Conservation (phyloP, 2,113 vertebrate species). For the Clarias magur region DNA sequence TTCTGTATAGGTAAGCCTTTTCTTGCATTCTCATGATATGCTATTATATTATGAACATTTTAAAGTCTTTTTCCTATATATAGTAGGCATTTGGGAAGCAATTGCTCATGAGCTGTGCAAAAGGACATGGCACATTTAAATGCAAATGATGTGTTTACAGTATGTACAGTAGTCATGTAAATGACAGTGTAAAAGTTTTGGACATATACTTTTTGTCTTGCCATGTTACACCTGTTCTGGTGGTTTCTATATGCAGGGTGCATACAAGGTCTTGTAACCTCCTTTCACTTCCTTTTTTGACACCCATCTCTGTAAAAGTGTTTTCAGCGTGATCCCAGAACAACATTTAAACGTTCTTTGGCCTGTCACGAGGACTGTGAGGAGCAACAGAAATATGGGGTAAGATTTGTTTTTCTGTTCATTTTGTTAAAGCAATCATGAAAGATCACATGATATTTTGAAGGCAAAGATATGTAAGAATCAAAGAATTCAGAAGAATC, state of each 20-base stretch:
- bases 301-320: background rate
- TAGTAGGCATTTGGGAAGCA: background rate
- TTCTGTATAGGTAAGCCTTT: slow-evolving; percentile 12
- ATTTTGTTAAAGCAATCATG: background rate
- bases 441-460: background rate
- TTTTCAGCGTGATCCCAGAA: slow-evolving; percentile 11
- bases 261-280: slow-evolving; percentile 18
- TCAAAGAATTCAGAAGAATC: background rate
- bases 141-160: background rate
- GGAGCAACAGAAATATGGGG: slow-evolving; percentile 58
- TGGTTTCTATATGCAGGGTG: background rate
- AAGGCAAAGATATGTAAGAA: background rate
- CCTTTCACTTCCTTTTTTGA: slow-evolving; percentile 44
- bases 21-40: background rate
- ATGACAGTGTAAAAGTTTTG: background rate
- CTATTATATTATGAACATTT: background rate
- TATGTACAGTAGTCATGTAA: background rate
- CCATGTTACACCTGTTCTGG: slow-evolving; percentile 30
- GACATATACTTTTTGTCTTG: background rate
- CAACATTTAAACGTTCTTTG: background rate
- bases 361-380: slow-evolving; percentile 55
- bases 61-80: background rate
- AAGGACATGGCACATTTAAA: background rate
- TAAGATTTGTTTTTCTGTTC: slow-evolving; percentile 47
- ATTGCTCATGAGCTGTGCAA: background rate